phyloP scores from a whole-genome alignment of 2,888 invertebrate genomes.

The Argynnis bischoffii region DNA sequence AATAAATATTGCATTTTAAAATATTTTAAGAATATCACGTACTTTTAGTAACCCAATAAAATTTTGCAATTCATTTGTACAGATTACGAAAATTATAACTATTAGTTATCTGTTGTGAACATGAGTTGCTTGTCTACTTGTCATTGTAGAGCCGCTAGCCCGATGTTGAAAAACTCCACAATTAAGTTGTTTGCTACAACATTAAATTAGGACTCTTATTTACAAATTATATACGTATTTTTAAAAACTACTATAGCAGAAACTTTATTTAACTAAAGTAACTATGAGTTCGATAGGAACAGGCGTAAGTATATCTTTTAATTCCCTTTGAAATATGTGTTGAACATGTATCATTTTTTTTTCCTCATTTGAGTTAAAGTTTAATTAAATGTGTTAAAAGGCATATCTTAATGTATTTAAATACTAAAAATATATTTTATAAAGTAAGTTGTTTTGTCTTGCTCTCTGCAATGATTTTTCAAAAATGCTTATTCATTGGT shows the following conservation, averaged over 20 bases:
- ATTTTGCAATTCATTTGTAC: conserved; percentile 19
- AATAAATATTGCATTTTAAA: too few relatives aligned
- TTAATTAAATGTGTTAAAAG: background rate
- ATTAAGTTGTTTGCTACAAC: background rate
- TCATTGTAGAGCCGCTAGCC: conserved; percentile 52
- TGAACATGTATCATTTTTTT: background rate
- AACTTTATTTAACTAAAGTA: conserved; percentile 9
- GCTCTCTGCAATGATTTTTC: background rate
- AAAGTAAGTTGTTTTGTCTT: background rate
- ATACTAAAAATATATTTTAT: background rate
- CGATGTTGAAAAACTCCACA: conserved; percentile 43
- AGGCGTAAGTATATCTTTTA: conserved; percentile 86
- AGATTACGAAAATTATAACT: background rate
- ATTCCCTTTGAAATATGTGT: background rate
- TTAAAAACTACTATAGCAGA: conserved; percentile 1
- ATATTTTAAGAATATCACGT: background rate
- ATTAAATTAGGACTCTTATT: background rate
- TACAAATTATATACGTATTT: background rate
- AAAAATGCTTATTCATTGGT: conserved; percentile 44
- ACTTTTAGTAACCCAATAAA: background rate
- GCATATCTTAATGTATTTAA: background rate
- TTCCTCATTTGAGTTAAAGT: background rate
- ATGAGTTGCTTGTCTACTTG: conserved; percentile 55
- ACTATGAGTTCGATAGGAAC: conserved; percentile 97
- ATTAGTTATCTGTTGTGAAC: conserved; percentile 34